phyloP scores from a whole-genome alignment of 92 coral and sea anemone species.

The Epizoanthus illoricatus region DNA sequence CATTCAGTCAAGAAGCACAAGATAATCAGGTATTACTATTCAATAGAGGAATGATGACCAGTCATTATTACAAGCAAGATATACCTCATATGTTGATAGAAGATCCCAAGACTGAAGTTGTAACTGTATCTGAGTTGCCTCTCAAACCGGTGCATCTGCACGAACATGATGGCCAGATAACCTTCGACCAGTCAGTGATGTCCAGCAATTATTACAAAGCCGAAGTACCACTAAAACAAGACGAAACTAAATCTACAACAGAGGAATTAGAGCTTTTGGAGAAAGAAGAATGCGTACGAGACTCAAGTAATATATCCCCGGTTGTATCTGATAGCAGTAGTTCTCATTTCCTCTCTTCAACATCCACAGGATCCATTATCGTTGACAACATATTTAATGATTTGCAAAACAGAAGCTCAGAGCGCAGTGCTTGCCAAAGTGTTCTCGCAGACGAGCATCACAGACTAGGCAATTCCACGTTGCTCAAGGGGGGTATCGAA shows the following conservation, averaged over 20 bases:
- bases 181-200: background rate
- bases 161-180: background rate
- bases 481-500: background rate
- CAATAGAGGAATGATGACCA: background rate
- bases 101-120: too few relatives aligned
- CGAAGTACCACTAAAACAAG: background rate
- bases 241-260: background rate
- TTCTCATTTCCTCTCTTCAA: background rate
- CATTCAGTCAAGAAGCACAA: too few relatives aligned
- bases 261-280: background rate
- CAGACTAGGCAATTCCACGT: background rate
- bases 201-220: background rate
- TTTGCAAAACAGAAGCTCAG: background rate
- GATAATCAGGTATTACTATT: background rate
- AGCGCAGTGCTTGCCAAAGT: background rate
- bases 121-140: background rate
- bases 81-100: background rate
- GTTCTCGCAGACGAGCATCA: background rate
- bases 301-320: background rate
- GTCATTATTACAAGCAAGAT: background rate
- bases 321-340: constrained; percentile 3
- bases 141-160: background rate
- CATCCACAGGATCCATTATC: background rate
- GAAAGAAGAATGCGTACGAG: background rate
- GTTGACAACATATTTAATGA: background rate